These are phyloP conservation scores for Thera obeliscata DNA, from an alignment of 2,888 invertebrate species.

Conservation along the genomic window DNA sequence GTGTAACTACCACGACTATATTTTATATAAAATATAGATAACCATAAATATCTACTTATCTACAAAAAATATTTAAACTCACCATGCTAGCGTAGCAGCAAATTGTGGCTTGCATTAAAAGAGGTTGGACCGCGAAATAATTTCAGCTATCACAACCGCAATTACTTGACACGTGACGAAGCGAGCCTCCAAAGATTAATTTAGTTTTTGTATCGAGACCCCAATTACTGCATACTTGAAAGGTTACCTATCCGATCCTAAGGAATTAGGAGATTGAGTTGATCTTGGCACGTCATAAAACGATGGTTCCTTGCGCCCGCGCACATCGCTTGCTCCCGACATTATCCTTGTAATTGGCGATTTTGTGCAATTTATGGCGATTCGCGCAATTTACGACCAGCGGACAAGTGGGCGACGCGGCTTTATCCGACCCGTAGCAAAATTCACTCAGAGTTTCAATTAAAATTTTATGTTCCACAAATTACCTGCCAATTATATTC, in stretches of 20 bases:
- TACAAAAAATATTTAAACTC: too few species aligned
- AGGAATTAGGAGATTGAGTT: slow-evolving; percentile 57
- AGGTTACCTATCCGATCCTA: slow-evolving; percentile 53
- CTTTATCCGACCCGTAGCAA: slow-evolving; percentile 58
- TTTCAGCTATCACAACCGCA: slow-evolving; percentile 46
- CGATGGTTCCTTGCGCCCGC: slow-evolving; percentile 50
- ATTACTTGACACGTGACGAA: slow-evolving; percentile 57
- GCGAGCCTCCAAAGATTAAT: slow-evolving; percentile 52
- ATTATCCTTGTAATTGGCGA: slow-evolving; percentile 80
- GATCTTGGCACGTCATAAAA: slow-evolving; percentile 65
- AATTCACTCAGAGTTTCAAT: slow-evolving; percentile 75
- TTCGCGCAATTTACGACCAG: slow-evolving; percentile 80
- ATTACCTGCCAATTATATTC: slow-evolving; percentile 78
- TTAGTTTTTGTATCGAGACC: slow-evolving; percentile 52
- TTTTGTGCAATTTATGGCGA: slow-evolving; percentile 82
- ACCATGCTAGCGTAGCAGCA: neutral
- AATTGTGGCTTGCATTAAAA: slow-evolving; percentile 38
- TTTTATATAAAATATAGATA: too few species aligned
- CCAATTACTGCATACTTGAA: slow-evolving; percentile 52
- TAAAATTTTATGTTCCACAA: slow-evolving; percentile 77
- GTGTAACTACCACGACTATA: too few species aligned
- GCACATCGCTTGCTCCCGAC: slow-evolving; percentile 60
- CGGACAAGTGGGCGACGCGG: slow-evolving; percentile 76
- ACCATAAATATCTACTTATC: too few species aligned
- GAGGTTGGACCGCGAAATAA: slow-evolving; percentile 47